Percentiles rank a stretch among this genome's conserved stretches.
Conservation (phyloP, 2,797 vertebrate species). For the Delichon dasypus region DNA sequence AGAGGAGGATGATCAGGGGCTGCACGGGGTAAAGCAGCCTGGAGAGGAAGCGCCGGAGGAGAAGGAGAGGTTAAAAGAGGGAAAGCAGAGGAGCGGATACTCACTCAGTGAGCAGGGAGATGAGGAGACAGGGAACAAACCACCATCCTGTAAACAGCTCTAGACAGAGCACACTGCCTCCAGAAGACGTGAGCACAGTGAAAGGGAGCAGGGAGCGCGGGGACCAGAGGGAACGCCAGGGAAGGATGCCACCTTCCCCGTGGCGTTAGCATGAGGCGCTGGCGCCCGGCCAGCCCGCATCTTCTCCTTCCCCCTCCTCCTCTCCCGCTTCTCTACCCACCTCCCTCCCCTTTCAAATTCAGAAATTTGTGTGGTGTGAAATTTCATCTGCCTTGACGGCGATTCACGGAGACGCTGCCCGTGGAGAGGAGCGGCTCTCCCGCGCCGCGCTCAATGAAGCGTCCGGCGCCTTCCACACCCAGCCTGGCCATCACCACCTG, state of each 20-base stretch:
- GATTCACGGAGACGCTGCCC: constrained; percentile 26
- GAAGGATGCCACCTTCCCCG: constrained; percentile 49
- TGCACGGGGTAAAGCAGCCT: background rate
- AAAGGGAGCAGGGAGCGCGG: background rate
- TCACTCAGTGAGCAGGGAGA: background rate
- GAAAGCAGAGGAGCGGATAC: background rate
- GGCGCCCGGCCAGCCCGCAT: background rate
- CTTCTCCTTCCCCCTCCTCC: constrained; percentile 28
- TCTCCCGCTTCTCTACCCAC: constrained; percentile 4
- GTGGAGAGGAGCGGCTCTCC: background rate
- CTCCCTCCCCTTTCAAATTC: constrained; percentile 43
- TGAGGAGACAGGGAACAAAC: constrained; percentile 35
- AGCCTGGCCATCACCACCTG: background rate
- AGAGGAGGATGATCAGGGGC: background rate
- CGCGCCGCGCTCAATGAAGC: background rate
- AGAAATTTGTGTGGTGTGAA: constrained; percentile 51
- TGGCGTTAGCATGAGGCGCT: constrained; percentile 10
- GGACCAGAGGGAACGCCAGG: background rate
- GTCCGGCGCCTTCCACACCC: accelerated
- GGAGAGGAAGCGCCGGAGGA: background rate
- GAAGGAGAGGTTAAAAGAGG: background rate
- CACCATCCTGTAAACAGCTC: background rate
- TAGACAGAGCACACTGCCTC: background rate
- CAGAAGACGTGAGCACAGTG: background rate
- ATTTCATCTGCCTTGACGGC: constrained; percentile 2